These are phyloP conservation scores for Bombus huntii DNA, from an alignment of 1,140 invertebrate species.

Conservation along the genomic window DNA sequence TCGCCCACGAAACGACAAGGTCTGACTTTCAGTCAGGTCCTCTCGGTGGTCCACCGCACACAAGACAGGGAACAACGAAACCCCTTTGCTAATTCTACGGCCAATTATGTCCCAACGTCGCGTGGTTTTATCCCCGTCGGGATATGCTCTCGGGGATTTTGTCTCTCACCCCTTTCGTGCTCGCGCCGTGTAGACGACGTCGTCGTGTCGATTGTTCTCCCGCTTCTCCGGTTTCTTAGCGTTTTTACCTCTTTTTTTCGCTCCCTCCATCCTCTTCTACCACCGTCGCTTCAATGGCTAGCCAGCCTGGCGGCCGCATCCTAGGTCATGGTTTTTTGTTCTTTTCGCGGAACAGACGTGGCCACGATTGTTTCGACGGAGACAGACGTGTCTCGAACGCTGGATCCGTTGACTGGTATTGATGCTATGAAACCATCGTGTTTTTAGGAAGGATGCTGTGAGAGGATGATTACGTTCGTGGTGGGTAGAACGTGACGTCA, in stretches of 20 bases:
- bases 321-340: slow-evolving; percentile 22
- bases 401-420: background rate
- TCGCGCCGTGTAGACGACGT: slow-evolving; percentile 39
- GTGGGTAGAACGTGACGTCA: background rate
- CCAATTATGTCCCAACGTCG: slow-evolving; percentile 73
- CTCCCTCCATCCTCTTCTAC: background rate
- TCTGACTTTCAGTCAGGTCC: slow-evolving; percentile 23
- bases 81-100: slow-evolving; percentile 75
- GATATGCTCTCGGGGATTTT: slow-evolving; percentile 47
- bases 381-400: background rate
- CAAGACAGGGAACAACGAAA: slow-evolving; percentile 60
- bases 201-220: slow-evolving; percentile 50
- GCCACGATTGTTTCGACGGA: background rate
- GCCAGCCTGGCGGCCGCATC: background rate
- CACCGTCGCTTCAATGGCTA: background rate
- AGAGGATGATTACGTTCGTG: background rate
- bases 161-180: slow-evolving; percentile 33
- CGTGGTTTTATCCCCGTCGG: slow-evolving; percentile 60
- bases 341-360: background rate
- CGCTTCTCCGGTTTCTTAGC: slow-evolving; percentile 35
- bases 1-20: background rate
- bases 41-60: slow-evolving; percentile 66
- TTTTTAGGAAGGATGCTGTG: background rate
- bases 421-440: background rate
- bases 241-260: slow-evolving; percentile 8